phyloP scores from a whole-genome alignment of 2,113 vertebrate genomes.

The Martes martes region DNA sequence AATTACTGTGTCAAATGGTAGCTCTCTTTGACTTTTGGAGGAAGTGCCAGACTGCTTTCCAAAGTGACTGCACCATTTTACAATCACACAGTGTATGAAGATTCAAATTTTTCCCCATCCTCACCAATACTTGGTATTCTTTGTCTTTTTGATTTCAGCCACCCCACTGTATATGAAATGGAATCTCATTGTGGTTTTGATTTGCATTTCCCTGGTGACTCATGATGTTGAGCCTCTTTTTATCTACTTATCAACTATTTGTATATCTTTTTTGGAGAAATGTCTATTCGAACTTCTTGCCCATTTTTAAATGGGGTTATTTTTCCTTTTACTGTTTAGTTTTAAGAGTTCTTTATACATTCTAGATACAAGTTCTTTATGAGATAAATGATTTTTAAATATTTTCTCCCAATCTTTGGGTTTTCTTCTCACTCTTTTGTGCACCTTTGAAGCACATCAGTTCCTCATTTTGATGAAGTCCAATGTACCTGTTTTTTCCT shows the following conservation, averaged over 20 bases:
- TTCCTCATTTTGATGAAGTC: neutral
- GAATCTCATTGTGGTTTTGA: neutral
- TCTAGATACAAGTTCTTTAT: neutral
- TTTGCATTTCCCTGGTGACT: neutral
- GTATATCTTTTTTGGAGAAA: neutral
- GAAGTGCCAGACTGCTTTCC: neutral
- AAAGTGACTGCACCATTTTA: neutral
- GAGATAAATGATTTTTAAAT: neutral
- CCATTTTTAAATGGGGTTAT: neutral
- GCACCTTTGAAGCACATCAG: neutral
- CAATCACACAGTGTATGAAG: neutral
- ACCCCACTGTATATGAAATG: neutral
- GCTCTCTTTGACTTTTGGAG: neutral
- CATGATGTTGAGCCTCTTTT: neutral
- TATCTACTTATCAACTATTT: neutral
- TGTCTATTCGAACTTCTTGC: neutral
- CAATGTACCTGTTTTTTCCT: neutral
- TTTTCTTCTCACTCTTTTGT: neutral
- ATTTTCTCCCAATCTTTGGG: neutral
- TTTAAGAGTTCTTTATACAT: neutral
- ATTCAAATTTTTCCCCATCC: neutral
- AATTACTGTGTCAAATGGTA: neutral
- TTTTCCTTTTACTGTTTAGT: conserved; percentile 1
- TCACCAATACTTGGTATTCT: neutral
- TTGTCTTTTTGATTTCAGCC: neutral